phyloP scores from a whole-genome alignment of 1,140 invertebrate species.

The Magallana angulata region DNA sequence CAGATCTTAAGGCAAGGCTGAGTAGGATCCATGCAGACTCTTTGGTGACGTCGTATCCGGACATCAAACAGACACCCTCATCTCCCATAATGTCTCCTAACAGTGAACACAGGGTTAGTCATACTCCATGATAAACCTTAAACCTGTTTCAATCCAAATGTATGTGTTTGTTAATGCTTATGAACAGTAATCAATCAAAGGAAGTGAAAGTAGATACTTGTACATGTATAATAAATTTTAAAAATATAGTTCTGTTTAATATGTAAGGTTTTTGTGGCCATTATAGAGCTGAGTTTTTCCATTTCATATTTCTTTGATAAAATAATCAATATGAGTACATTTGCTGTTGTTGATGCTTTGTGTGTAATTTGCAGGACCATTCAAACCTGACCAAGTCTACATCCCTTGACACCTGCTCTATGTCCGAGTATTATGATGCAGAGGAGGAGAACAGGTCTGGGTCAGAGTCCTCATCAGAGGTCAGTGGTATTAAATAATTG shows the following conservation, averaged over 20 bases:
- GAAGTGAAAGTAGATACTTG: too few species aligned
- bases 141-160: too few species aligned
- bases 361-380: constrained; percentile 54
- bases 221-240: too few species aligned
- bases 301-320: too few species aligned
- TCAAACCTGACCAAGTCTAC: constrained; percentile 69
- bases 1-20: constrained; percentile 85
- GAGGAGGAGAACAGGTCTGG: constrained; percentile 82
- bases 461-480: constrained; percentile 79
- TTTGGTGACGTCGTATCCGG: constrained; percentile 26
- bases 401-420: constrained; percentile 87
- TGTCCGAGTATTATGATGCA: constrained; percentile 93
- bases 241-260: too few species aligned
- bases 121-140: too few species aligned
- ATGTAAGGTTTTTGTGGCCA: too few species aligned
- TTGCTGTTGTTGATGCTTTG: background rate
- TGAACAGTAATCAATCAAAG: too few species aligned
- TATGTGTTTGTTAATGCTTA: too few species aligned
- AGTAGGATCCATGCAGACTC: constrained; percentile 84
- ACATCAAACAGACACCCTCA: background rate
- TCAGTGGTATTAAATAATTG: constrained; percentile 40
- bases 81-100: background rate
- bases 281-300: background rate
- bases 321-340: too few species aligned
- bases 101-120: background rate